Percentiles rank a stretch among this genome's conserved stretches.
Evolutionary conservation across 2,888 invertebrate species (phyloP).

Genomic region (Synergus gifuensis): DNA sequence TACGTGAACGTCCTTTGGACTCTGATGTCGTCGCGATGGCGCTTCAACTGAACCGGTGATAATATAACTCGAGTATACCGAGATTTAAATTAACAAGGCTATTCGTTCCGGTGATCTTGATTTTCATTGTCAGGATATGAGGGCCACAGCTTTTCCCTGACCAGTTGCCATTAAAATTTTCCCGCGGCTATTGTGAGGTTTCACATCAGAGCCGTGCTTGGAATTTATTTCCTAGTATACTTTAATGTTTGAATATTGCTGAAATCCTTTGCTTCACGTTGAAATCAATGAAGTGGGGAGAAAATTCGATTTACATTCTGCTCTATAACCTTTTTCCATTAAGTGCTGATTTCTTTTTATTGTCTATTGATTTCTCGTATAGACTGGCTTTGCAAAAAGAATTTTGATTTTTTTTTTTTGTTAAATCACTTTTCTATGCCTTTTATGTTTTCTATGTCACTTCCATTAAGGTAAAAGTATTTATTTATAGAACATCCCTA

Average conservation of each 20-base stretch:
- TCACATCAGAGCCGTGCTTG: neutral
- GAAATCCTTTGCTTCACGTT: neutral
- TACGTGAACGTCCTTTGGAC: conserved; percentile 20
- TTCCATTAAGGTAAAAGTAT: neutral
- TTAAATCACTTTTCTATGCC: too few relatives aligned
- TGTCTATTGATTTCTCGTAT: neutral
- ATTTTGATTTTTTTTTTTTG: neutral
- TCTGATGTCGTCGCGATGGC: conserved; percentile 2
- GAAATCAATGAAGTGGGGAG: neutral
- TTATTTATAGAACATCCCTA: neutral
- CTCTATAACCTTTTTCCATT: neutral
- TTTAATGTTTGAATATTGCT: conserved; percentile 1
- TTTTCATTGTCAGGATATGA: conserved; percentile 14
- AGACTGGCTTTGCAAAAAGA: neutral
- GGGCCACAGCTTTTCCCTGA: neutral
- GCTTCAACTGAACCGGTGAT: conserved; percentile 9
- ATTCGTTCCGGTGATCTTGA: conserved; percentile 34
- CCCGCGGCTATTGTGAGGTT: conserved; percentile 6
- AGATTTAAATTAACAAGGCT: conserved; percentile 29
- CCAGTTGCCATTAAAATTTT: conserved; percentile 24
- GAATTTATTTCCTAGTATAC: neutral
- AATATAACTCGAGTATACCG: conserved; percentile 21
- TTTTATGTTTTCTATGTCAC: neutral
- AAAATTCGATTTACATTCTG: neutral
- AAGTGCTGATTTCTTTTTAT: neutral